Evolutionary conservation across 2,113 vertebrate genomes (phyloP), one percentile per base, ranked within the genome.

Genomic region (Siphamia tubifer): DNA sequence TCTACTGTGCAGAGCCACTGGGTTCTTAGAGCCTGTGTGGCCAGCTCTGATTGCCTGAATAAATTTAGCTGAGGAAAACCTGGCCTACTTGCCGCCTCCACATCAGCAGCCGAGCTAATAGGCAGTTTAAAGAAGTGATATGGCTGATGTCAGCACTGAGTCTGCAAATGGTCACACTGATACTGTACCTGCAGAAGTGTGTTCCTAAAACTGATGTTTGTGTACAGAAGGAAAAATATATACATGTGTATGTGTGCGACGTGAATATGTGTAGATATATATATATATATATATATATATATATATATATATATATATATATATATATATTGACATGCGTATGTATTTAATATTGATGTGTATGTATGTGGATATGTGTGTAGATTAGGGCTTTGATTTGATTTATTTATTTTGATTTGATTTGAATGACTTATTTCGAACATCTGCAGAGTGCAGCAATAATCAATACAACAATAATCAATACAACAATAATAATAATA

Each of bases 81-180:
- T 32, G 64, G 34, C 28, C 34, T 39, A 28, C 53, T 61, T 36
- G 39, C 45, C 68, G 74, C 39, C 61, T 47, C 36, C 39, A 63
- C 69, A 79, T 83, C 80, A 82, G 69, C 45, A 58, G 30, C 58
- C 17, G 5, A 73, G 74, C 58, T 77, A 80, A 84, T 45, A 79
- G 51, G 70, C 48, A 60, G 61, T 81, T 86, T 73, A 77, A 55
- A 71, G 45, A 54, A n/a, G 66, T 11, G n/a, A 51, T 34, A 57
- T 44, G 51, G 76, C 76, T 64, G 65, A 64, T 60, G 74, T 87
- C 87, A 81, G 78, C 78, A 65, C 5, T 7, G 16, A 34, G 15
- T 16, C 58, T 28, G 64, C 47, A 68, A 73, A 64, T 45, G 56
- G 64, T 69, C 61, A 57, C 51, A 40, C 34, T 39, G 61, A 58